Conservation (phyloP, 2,888 invertebrate species). For the Andrena bucephala region DNA sequence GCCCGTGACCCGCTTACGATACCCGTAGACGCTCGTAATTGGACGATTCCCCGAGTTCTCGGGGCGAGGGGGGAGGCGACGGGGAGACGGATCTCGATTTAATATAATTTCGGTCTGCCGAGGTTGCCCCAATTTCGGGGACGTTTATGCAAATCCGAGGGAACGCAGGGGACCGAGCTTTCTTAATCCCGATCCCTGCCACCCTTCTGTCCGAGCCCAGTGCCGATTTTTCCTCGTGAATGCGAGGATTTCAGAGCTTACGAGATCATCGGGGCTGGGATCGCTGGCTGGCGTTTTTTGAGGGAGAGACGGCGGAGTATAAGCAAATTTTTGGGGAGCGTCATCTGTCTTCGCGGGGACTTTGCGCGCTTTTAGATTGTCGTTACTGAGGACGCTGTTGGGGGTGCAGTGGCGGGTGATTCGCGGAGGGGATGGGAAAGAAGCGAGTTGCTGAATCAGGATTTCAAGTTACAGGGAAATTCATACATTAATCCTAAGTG, state of each 20-base stretch:
- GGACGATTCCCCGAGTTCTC: conserved; percentile 36
- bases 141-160: conserved; percentile 67
- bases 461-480: too few relatives aligned
- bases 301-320: background rate
- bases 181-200: conserved; percentile 62
- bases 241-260: conserved; percentile 44
- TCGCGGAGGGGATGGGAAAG: too few relatives aligned
- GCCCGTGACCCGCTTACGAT: conserved; percentile 49
- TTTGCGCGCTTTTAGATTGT: background rate
- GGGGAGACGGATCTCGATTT: conserved; percentile 57
- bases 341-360: conserved; percentile 12
- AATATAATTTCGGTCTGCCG: conserved; percentile 66
- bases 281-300: conserved; percentile 28
- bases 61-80: conserved; percentile 32
- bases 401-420: background rate
- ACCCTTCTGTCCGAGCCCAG: conserved; percentile 17
- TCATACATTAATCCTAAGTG: too few relatives aligned
- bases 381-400: background rate
- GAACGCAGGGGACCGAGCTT: conserved; percentile 42
- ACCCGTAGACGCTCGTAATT: conserved; percentile 62
- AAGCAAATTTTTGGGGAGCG: conserved; percentile 15
- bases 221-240: conserved; percentile 52
- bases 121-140: conserved; percentile 67
- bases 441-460: too few relatives aligned
- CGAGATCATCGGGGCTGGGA: conserved; percentile 57